Base-by-base conservation (phyloP, 1,140 invertebrate genomes). In the Penaeus japonicus region DNA sequence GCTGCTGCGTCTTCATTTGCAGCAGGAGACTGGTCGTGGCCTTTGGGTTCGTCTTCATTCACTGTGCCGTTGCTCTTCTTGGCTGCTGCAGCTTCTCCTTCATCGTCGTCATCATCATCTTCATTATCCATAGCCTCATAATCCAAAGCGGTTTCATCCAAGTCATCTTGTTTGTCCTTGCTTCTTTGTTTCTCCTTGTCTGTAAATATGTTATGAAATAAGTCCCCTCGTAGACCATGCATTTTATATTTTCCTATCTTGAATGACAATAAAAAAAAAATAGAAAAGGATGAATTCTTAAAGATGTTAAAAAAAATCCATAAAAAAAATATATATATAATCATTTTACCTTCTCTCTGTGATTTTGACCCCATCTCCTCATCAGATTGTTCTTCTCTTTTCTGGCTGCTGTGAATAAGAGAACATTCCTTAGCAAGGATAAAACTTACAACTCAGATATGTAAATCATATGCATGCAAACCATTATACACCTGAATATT, bases 111-210 rank as follows among this genome's bases (percentile, higher is more conserved):
- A 20, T 86, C 85, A 18, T 89, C 80, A 2, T 75, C 89, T 10
- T 88, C 59, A 22, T 77, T 70, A 35, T 90, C 89, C 62, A 90
- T 89, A 62, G 89, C 85, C 20, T 90, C 89, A 35, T 89, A 90
- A 53, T 90, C 89, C 53, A 90, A 80, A 15, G 77, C 89, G 32
- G 59, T 77, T 32, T 80, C 81, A 57, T 90, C 89, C 79, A 90
- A 39, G 35, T 89, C 86, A 5, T 82, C 86, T 24, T 88, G 84
- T 30, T 78, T 77, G 22, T 86, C 85, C 7, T 89, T 75, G 53
- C 62, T 77, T 57, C 54, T 83, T 30, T 80, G 87, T 65, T 84
- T 65, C 47, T 47, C 24, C 70, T 32, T 32, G 27, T 73, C n/a
- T 30, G 27, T 30, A 12, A 32, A 73, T 73, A 27, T 73, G 35